Base-by-base conservation (phyloP, 30 jellyfish, hydroid and myxozoan species). In the Catostylus mosaicus region DNA sequence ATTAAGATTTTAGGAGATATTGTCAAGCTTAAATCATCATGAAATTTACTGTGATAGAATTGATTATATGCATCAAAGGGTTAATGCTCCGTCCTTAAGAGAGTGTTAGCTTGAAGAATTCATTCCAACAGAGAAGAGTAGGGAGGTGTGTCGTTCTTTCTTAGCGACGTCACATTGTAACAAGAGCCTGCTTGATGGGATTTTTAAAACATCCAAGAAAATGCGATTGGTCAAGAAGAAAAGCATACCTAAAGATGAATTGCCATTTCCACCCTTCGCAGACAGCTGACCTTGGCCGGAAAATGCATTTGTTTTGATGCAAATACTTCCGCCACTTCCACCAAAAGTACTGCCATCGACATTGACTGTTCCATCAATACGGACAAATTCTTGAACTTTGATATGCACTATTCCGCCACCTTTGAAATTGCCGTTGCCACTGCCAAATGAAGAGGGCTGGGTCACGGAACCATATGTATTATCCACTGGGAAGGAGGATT, bases 271-370 rank as follows among this genome's bases (percentile, higher is more conserved):
- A 30, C 93, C 93, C 31, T 83, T 83, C 11, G 86, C 93, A 23
- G 86, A 61, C 22, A 83, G 20, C 19, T 30, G 68, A 8, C 93
- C 93, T 70, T 47, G 69, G 2, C 93, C 93, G 40, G 87, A 0
- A 12, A 83, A 70, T 1, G 62, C 11, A 7, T 52, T 38, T 1
- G 93, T 16, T 30, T 26, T 36, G 26, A 83, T 29, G 54, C 62
- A 72, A 33, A 83, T 83, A 30, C 86, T 69, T 36, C 93, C 93
- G 6, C 93, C 93, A 60, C 93, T 83, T 20, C 75, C 86, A 40
- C 93, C 93, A 59, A 32, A 10, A 14, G 79, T 22, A 24, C 60
- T 73, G 1, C 87, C 93, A 40, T 83, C 78, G 32, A 77, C 76
- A n/a, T 33, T 40, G 30, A 83, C 60, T 65, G 31, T 57, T 29